Evolutionary conservation across 2,888 invertebrate species (phyloP), one percentile per base, ranked within the genome.

Genomic region (Galerucella nymphaeae): DNA sequence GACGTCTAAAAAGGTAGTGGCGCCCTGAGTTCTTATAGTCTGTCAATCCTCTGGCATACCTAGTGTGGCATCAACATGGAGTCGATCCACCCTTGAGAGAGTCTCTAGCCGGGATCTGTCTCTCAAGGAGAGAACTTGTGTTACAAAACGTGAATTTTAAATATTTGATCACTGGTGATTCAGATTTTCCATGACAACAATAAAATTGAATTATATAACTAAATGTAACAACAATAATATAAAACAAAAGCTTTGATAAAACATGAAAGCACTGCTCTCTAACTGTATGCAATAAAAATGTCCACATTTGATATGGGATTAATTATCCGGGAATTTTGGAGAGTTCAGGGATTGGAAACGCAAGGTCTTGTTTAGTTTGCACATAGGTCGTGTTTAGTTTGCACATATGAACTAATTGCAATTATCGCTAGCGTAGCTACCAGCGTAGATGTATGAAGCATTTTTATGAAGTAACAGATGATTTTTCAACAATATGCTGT

Each of bases 371-470:
- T 67, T 67, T 9, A 45, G 14, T 67, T 45, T n/a, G 58, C 45
- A 59, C 48, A n/a, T 14, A 41, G 23, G 14, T 42, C 50, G 48
- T 23, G 67, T 67, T 67, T 9, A 45, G 14, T 67, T 45, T n/a
- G 58, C 45, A 59, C 48, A n/a, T 14, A 42, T 48, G 59, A 59
- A 59, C 67, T 30, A 59, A 48, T 59, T 55, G 18, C 59, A 58
- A 59, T 67, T 42, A 66, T 66, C 66, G 41, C 14, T 30, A 41
- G 18, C 58, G 23, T 6, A 18, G 66, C 30, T 59, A 45, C 58
- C 66, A 45, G 66, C 30, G 48, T 59, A 38, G 67, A 58, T 66
- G 45, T 59, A 23, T 42, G 30, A 30, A 23, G 30, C 59, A 66
- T 66, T 59, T 58, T 45, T 45, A 58, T 53, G 53, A 18, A 2